Conservation (phyloP, 2,888 invertebrate genomes). For the Cryptops parisi region DNA sequence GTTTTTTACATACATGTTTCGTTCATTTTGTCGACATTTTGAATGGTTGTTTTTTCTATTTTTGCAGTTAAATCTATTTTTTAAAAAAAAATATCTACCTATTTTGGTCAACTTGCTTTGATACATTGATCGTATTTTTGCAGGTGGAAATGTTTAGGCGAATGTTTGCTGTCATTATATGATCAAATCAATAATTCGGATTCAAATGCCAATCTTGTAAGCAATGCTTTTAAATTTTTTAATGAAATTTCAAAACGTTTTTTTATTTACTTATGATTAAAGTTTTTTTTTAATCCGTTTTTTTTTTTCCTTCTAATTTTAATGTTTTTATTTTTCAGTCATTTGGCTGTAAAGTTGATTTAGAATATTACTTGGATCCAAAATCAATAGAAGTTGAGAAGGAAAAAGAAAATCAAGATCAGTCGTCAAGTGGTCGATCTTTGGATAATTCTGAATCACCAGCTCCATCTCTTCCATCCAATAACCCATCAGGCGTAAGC, state of each 20-base stretch:
- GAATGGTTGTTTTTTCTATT: slow-evolving; percentile 4
- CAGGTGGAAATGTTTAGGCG: slow-evolving; percentile 32
- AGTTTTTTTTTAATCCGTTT: not conserved
- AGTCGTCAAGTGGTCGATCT: too few species aligned
- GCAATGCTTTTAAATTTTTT: slow-evolving; percentile 11
- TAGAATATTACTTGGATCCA: slow-evolving; percentile 20
- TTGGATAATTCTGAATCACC: too few species aligned
- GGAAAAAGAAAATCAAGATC: slow-evolving; percentile 6
- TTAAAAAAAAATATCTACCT: too few species aligned
- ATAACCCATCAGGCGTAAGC: not conserved
- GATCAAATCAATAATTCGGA: slow-evolving; percentile 24
- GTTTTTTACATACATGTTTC: not conserved
- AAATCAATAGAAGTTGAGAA: slow-evolving; percentile 2
- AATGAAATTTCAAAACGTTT: not conserved
- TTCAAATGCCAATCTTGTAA: slow-evolving; percentile 27
- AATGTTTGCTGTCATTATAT: slow-evolving; percentile 28
- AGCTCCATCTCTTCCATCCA: too few species aligned
- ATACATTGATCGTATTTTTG: not conserved
- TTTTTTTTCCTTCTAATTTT: not conserved
- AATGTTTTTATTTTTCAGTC: slow-evolving; percentile 23
- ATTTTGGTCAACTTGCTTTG: too few species aligned
- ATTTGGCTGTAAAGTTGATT: slow-evolving; percentile 25
- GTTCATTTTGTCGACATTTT: not conserved
- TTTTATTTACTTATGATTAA: not conserved
- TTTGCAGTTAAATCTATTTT: too few species aligned